A percentile compares a stretch with the other conserved stretches of the same genome.
Evolutionary conservation across 2,797 vertebrate species (phyloP).

Genomic region (Heliangelus exortis): DNA sequence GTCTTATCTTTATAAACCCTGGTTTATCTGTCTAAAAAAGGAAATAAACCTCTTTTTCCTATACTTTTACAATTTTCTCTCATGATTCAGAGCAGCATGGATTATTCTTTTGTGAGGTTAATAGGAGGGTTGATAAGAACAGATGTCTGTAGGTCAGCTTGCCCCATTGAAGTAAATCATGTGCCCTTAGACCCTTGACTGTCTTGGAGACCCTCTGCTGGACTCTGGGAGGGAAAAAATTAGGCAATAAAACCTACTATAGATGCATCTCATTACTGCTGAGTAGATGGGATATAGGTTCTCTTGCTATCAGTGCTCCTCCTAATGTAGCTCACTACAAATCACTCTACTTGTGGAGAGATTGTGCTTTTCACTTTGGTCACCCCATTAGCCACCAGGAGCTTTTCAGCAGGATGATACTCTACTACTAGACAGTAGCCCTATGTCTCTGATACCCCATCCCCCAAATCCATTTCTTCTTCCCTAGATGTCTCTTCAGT

Average conservation of each 20-base stretch:
- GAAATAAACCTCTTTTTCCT: not conserved
- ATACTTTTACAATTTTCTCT: not conserved
- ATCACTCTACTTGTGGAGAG: accelerated
- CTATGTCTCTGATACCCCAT: not conserved
- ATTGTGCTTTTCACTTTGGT: not conserved
- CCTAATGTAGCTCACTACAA: not conserved
- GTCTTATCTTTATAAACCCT: not conserved
- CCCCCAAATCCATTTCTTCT: not conserved
- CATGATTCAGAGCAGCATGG: not conserved
- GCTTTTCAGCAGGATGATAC: not conserved
- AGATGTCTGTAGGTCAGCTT: not conserved
- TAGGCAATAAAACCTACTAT: not conserved
- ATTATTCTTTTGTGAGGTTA: not conserved
- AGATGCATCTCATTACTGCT: not conserved
- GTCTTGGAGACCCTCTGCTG: not conserved
- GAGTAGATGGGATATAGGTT: not conserved
- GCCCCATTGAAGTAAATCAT: accelerated
- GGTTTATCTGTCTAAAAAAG: not conserved
- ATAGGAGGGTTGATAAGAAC: not conserved
- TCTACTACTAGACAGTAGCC: not conserved
- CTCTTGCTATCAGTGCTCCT: not conserved
- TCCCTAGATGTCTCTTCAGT: not conserved
- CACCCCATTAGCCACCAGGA: not conserved
- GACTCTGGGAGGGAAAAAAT: not conserved
- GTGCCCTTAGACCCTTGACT: not conserved